Base-by-base conservation (phyloP, 2,797 vertebrate species). In the Halcyon chelicuti region DNA sequence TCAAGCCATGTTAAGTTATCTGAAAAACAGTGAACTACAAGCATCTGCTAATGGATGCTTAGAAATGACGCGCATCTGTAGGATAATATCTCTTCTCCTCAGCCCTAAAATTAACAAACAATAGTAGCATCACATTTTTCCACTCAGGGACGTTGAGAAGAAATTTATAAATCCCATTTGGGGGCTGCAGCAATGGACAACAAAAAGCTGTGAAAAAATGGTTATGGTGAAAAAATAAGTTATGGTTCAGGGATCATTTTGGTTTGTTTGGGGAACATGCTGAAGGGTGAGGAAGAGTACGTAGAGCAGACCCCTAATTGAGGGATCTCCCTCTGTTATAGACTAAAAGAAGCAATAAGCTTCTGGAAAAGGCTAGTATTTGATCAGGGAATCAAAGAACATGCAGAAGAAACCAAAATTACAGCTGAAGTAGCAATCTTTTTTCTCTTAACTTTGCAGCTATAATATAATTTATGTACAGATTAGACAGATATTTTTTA, bases 41-140 rank as follows among this genome's bases (percentile, higher is more conserved):
- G 26, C 20, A 88, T 17, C 40, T 74, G 29, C n/a, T 12, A 21
- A 25, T 17, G 8, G 46, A 33, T 14, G 14, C 12, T 57, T 40
- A 78, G 49, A 75, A 81, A 60, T 3, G 1, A 12, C 0, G 13
- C 57, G 26, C 0, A 0, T 44, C 54, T 54, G n/a, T 61, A 72
- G 31, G 33, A 84, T 67, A 87, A 18, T 23, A 39, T 47, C 67
- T 55, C 66, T 51, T 58, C 8, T 91, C 11, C 42, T 78, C 66
- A 84, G 49, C 71, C 86, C 49, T 51, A 73, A 72, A 94, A 89
- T 75, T 80, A 92, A 86, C 0, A 9, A 78, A 46, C 2, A 3
- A 6, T 42, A 67, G 33, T 13, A 80, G 26, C 18, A 65, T 31
- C 4, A 19, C 25, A 12, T 81, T 85, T 84, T 92, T 61, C 74